Conservation (phyloP, 2,113 vertebrate species). For the Xenus cinereus region DNA sequence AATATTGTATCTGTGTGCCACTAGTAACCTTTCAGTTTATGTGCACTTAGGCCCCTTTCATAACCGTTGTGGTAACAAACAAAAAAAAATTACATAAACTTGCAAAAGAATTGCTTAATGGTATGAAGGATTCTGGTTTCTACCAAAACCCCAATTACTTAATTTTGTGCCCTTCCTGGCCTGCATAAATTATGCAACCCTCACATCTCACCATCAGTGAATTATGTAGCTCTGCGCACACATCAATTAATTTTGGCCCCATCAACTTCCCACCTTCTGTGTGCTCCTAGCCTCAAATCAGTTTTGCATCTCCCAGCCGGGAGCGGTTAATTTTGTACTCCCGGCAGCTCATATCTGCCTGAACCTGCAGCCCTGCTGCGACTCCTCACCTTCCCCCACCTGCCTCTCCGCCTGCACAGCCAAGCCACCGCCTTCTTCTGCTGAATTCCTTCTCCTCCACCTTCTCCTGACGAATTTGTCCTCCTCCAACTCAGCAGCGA, state of each 20-base stretch:
- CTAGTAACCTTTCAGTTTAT: background rate
- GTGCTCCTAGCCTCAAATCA: slow-evolving; percentile 2
- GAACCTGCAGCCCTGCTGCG: slow-evolving; percentile 37
- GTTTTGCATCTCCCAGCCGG: slow-evolving; percentile 33
- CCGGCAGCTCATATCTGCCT: slow-evolving; percentile 32
- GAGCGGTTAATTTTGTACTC: slow-evolving; percentile 5
- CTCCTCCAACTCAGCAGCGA: accelerated
- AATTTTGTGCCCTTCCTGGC: slow-evolving; percentile 32
- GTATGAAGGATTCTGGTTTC: slow-evolving; percentile 5
- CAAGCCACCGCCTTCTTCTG: background rate
- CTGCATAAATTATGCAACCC: slow-evolving; percentile 17
- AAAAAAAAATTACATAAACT: slow-evolving; percentile 9
- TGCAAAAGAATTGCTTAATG: slow-evolving; percentile 15
- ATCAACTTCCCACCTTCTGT: slow-evolving; percentile 42
- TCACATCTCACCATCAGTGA: slow-evolving; percentile 16
- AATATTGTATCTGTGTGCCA: background rate
- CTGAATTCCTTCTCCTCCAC: background rate
- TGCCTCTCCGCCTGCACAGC: background rate
- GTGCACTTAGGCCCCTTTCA: background rate
- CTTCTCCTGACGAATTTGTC: background rate
- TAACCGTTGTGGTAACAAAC: background rate
- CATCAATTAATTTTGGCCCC: slow-evolving; percentile 64
- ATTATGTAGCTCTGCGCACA: background rate
- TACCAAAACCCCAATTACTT: slow-evolving; percentile 49
- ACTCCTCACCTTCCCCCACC: slow-evolving; percentile 44